Percentiles rank a stretch among this genome's conserved stretches.
Evolutionary conservation across 2,888 invertebrate species (phyloP).

Genomic region (Pycnomerus fuliginosus): DNA sequence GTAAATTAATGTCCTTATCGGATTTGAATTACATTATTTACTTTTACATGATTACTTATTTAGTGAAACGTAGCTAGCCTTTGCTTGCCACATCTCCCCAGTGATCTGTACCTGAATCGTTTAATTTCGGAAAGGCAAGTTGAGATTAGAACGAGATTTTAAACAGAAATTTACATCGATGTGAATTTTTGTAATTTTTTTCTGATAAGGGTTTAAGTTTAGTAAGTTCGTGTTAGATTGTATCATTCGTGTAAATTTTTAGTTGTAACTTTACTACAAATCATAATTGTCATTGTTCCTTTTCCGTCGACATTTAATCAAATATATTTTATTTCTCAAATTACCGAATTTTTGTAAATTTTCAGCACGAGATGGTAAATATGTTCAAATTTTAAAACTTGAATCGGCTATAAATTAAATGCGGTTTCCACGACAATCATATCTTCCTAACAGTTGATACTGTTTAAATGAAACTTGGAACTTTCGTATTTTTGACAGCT

Average conservation of each 20-base stretch:
- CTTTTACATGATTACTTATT: constrained; percentile 1
- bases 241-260: constrained; percentile 19
- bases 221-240: constrained; percentile 9
- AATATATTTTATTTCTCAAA: constrained; percentile 26
- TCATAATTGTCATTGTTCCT: constrained; percentile 24
- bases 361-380: too few relatives aligned
- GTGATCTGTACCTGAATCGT: neutral
- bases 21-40: constrained; percentile 21
- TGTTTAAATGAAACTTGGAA: too few relatives aligned
- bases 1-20: constrained; percentile 19
- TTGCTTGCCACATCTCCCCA: neutral
- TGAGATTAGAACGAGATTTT: neutral
- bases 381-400: too few relatives aligned
- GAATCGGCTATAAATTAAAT: too few relatives aligned
- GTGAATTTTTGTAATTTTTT: constrained; percentile 16
- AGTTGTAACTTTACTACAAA: constrained; percentile 20
- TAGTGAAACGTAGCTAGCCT: neutral
- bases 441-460: too few relatives aligned
- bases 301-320: constrained; percentile 23
- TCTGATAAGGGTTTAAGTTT: constrained; percentile 21
- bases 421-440: too few relatives aligned
- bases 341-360: too few relatives aligned
- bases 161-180: neutral
- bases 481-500: too few relatives aligned
- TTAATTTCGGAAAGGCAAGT: neutral